Conservation (phyloP, 2,888 invertebrate genomes). For the Tipula helvola region DNA sequence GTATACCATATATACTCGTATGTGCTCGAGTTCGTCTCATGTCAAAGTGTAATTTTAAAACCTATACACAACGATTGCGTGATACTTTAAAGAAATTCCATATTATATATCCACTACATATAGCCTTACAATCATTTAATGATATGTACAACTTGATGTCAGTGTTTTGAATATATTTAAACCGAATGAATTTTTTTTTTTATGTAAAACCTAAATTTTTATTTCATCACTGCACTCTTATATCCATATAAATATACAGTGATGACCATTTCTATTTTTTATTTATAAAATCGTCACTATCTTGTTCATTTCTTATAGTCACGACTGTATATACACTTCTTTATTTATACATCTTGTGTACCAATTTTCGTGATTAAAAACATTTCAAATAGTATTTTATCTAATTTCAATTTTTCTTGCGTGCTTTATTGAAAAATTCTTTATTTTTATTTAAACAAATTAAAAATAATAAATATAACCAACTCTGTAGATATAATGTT, state of each 20-base stretch:
- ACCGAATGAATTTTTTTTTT: background rate
- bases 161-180: background rate
- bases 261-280: background rate
- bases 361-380: constrained; percentile 4
- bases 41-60: background rate
- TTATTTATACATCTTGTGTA: background rate
- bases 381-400: background rate
- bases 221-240: background rate
- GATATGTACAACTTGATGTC: background rate
- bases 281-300: background rate
- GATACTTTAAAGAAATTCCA: background rate
- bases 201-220: background rate
- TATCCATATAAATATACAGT: background rate
- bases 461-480: background rate
- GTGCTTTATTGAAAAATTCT: background rate
- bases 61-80: background rate
- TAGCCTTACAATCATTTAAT: background rate
- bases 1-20: background rate
- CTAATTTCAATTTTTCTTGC: background rate
- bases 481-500: background rate
- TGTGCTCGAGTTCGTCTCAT: background rate
- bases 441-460: background rate
- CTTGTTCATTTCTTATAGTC: background rate
- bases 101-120: background rate
- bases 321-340: background rate